These are phyloP conservation scores for Actenoides hombroni DNA, from an alignment of 2,113 vertebrate genomes.

Conservation along the genomic window DNA sequence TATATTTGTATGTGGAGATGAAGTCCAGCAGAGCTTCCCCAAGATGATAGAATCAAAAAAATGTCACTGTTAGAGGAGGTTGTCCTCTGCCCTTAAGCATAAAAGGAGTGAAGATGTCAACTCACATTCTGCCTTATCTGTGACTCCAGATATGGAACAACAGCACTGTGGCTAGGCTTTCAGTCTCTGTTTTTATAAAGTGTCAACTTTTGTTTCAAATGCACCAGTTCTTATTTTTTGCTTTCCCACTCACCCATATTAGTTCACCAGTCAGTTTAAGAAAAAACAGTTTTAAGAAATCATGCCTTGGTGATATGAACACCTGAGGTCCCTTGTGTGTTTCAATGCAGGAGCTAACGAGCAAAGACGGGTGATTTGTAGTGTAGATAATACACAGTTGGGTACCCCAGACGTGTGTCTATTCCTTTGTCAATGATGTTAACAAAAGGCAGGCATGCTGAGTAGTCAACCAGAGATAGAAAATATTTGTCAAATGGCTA, in stretches of 20 bases:
- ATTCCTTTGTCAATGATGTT: slow-evolving; percentile 40
- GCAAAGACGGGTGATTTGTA: slow-evolving; percentile 61
- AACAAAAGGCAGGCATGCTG: slow-evolving; percentile 45
- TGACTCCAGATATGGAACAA: neutral
- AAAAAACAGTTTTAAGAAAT: slow-evolving; percentile 53
- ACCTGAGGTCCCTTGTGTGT: slow-evolving; percentile 54
- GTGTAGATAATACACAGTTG: slow-evolving; percentile 62
- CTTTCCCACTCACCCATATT: slow-evolving; percentile 31
- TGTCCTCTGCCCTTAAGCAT: neutral
- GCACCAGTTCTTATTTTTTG: slow-evolving; percentile 27
- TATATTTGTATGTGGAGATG: neutral
- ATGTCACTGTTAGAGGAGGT: neutral
- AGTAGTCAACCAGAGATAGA: neutral
- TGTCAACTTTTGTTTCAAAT: slow-evolving; percentile 52
- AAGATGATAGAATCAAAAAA: neutral
- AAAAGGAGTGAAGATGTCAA: slow-evolving; percentile 10
- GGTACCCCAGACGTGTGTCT: slow-evolving; percentile 21
- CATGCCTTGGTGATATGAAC: slow-evolving; percentile 49
- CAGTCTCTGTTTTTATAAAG: neutral
- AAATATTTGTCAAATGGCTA: neutral
- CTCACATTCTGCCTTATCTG: slow-evolving; percentile 4
- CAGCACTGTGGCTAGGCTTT: slow-evolving; percentile 5
- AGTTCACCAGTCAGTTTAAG: slow-evolving; percentile 39
- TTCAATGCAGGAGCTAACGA: slow-evolving; percentile 27
- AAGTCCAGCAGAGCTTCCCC: neutral